A percentile compares a stretch with the other conserved stretches of the same genome.
Conservation (phyloP, 2,113 vertebrate genomes). For the Etheostoma spectabile region DNA sequence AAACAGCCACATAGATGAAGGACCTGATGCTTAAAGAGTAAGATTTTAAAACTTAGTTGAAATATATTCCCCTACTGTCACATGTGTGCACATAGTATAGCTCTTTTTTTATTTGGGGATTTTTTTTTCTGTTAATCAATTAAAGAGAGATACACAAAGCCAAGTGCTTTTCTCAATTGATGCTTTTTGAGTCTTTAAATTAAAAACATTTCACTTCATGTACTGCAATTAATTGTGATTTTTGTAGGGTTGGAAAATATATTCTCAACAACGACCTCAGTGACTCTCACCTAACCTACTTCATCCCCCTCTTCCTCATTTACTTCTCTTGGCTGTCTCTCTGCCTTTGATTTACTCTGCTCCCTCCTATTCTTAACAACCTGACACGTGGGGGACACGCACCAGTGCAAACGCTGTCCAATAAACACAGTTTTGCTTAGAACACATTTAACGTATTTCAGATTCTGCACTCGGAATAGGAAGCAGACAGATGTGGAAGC, state of each 20-base stretch:
- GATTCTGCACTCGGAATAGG: constrained; percentile 68
- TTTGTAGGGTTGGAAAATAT: constrained; percentile 38
- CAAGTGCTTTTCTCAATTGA: constrained; percentile 57
- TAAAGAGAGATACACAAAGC: constrained; percentile 49
- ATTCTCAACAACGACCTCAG: constrained; percentile 49
- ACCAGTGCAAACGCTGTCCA: constrained; percentile 56
- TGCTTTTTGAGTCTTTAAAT: constrained; percentile 56
- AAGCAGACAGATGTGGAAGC: constrained; percentile 57
- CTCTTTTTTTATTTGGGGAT: neutral
- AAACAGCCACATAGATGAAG: constrained; percentile 54
- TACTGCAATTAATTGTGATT: constrained; percentile 28
- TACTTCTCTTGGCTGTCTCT: constrained; percentile 33
- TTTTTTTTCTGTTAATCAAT: constrained; percentile 36
- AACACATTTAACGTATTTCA: constrained; percentile 67
- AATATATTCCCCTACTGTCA: constrained; percentile 43
- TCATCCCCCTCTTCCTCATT: constrained; percentile 27
- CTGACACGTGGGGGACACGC: constrained; percentile 67
- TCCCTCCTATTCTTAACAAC: constrained; percentile 65
- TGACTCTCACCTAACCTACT: constrained; percentile 37
- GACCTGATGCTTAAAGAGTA: constrained; percentile 61
- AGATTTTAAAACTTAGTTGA: constrained; percentile 58
- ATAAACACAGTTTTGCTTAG: constrained; percentile 71
- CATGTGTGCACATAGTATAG: constrained; percentile 17
- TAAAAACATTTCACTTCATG: constrained; percentile 40
- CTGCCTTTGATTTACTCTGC: constrained; percentile 36